Percentiles rank a stretch among this genome's conserved stretches.
Conservation (phyloP, 2,888 invertebrate genomes). For the Ryuthela nishihirai region DNA sequence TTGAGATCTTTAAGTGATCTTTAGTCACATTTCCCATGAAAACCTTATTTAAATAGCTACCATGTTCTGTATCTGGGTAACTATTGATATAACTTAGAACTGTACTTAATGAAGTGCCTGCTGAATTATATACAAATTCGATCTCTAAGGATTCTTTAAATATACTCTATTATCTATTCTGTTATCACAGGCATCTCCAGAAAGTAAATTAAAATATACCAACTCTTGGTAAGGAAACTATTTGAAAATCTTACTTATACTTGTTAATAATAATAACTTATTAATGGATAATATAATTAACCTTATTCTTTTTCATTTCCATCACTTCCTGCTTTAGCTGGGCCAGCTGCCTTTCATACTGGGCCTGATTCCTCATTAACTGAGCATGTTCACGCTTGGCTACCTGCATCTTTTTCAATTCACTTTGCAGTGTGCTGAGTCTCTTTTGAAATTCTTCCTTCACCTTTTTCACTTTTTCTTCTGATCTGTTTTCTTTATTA, state of each 20-base stretch:
- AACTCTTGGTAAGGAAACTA: too few relatives aligned
- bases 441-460: constrained; percentile 87
- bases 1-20: too few relatives aligned
- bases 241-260: background rate
- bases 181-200: too few relatives aligned
- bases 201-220: too few relatives aligned
- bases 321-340: constrained; percentile 67
- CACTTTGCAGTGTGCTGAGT: constrained; percentile 75
- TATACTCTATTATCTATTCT: too few relatives aligned
- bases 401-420: constrained; percentile 75
- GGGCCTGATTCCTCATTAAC: constrained; percentile 71
- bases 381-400: constrained; percentile 86
- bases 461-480: constrained; percentile 64
- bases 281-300: constrained; percentile 45
- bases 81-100: too few relatives aligned
- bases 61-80: too few relatives aligned
- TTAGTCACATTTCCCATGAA: too few relatives aligned
- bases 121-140: too few relatives aligned
- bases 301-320: constrained; percentile 81
- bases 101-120: too few relatives aligned
- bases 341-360: constrained; percentile 69
- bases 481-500: constrained; percentile 45
- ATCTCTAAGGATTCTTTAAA: too few relatives aligned
- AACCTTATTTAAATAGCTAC: too few relatives aligned
- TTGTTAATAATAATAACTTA: background rate